Base-by-base conservation (phyloP, 1,140 invertebrate species). In the Arion vulgaris region DNA sequence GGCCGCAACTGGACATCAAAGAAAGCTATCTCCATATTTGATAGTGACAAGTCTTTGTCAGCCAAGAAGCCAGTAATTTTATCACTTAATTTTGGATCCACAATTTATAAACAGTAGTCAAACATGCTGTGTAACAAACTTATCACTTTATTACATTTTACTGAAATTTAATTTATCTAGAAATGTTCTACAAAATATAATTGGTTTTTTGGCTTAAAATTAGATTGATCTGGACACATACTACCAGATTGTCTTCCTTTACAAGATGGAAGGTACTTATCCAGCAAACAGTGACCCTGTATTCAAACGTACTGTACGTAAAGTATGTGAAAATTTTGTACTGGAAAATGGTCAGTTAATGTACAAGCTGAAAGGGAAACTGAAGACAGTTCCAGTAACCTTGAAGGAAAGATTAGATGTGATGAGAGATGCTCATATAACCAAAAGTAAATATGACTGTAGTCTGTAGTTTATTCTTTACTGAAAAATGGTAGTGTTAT, bases 171-270 rank as follows among this genome's bases (percentile, higher is more conserved):
- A n/a, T n/a, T n/a, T n/a, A n/a, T n/a, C n/a, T n/a, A n/a, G n/a
- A n/a, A n/a, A n/a, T n/a, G n/a, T n/a, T n/a, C n/a, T n/a, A n/a
- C n/a, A n/a, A n/a, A n/a, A n/a, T n/a, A n/a, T n/a, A n/a, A n/a
- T n/a, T n/a, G n/a, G n/a, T n/a, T n/a, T n/a, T n/a, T n/a, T n/a
- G n/a, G n/a, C n/a, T n/a, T n/a, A n/a, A n/a, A 57, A 57, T 53
- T 82, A 86, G 84, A 51, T 87, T 68, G 81, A 84, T 76, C 78
- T 86, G 15, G 86, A 87, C 53, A 69, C 80, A 23, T 85, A 84
- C 74, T 88, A 88, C 71, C 51, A 72, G 34, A 74, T 80, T 28
- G 78, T 88, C 39, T 73, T 80, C 41, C 45, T 74, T 17, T 87
- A 88, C 71, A 80, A 83, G 38, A 80, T 83, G 76, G 36, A 82